A percentile compares a stretch with the other conserved stretches of the same genome.
phyloP scores from a whole-genome alignment of 2,797 vertebrate species.

The Ibycter americanus region DNA sequence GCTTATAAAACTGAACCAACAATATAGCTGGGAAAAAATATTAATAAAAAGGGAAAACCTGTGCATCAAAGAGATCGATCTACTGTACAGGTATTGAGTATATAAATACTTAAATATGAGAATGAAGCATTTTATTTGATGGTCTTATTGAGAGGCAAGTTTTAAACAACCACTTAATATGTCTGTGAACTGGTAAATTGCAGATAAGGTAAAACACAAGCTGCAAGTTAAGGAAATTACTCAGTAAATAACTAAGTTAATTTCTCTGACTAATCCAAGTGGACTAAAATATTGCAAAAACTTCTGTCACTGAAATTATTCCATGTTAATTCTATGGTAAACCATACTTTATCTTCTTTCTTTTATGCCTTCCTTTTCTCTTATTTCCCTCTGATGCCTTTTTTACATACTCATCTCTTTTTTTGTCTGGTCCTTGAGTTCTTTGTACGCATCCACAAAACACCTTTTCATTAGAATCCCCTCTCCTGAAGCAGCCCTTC shows the following conservation, averaged over 20 bases:
- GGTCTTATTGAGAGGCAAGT: not conserved
- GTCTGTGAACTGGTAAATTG: not conserved
- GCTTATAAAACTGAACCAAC: not conserved
- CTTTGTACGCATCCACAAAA: not conserved
- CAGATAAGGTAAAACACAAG: not conserved
- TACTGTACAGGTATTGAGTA: not conserved
- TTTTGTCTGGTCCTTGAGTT: not conserved
- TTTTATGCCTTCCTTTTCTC: not conserved
- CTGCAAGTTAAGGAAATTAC: not conserved
- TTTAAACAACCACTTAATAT: not conserved
- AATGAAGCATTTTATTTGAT: not conserved
- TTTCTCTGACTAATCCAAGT: not conserved
- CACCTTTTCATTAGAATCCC: fast-evolving
- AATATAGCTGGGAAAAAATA: not conserved
- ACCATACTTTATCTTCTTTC: not conserved
- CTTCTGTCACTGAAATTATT: not conserved
- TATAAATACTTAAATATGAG: not conserved
- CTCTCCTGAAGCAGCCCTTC: not conserved
- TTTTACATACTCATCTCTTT: not conserved
- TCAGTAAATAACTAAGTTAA: not conserved
- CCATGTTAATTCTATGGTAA: not conserved
- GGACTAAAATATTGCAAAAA: not conserved
- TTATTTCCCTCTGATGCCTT: not conserved
- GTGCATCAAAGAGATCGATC: not conserved
- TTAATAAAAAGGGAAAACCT: not conserved